These are phyloP conservation scores for Conopomorpha cramerella DNA, from an alignment of 1,140 invertebrate species.

Conservation along the genomic window DNA sequence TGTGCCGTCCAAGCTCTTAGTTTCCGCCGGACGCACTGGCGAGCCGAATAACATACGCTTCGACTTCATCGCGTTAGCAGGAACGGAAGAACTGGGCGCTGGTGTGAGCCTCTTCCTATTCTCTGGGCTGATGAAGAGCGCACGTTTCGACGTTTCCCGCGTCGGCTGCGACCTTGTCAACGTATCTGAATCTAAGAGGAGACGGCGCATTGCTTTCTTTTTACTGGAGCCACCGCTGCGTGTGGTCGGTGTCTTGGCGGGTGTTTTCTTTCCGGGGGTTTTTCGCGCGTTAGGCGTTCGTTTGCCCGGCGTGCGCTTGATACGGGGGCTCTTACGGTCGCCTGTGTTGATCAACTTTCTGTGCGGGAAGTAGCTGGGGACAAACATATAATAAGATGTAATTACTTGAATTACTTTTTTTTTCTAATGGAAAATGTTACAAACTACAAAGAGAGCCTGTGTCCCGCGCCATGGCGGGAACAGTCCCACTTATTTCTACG, in stretches of 20 bases:
- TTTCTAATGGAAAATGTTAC: no score
- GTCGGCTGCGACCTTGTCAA: slow-evolving; percentile 35
- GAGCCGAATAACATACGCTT: slow-evolving; percentile 66
- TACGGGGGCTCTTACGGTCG: slow-evolving; percentile 50
- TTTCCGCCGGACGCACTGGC: slow-evolving; percentile 29
- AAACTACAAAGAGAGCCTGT: no score
- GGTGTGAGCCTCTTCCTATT: slow-evolving; percentile 27
- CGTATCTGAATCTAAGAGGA: slow-evolving; percentile 28
- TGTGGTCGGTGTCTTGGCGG: slow-evolving; percentile 46
- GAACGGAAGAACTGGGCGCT: slow-evolving; percentile 31
- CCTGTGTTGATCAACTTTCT: slow-evolving; percentile 42
- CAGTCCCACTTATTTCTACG: no score
- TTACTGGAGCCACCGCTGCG: slow-evolving; percentile 55
- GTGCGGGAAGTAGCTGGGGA: slow-evolving; percentile 51
- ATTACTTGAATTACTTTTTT: no score
- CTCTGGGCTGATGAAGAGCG: slow-evolving; percentile 68
- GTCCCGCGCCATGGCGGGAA: no score
- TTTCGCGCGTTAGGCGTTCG: slow-evolving; percentile 37
- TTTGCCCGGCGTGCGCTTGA: slow-evolving; percentile 39
- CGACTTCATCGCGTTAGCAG: slow-evolving; percentile 47
- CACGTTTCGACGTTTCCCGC: slow-evolving; percentile 62
- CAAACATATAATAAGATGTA: no score
- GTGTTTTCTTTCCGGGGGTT: slow-evolving; percentile 47
- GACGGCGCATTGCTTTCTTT: slow-evolving; percentile 45
- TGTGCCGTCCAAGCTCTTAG: slow-evolving; percentile 37